Evolutionary conservation across 2,113 vertebrate genomes (phyloP).

Genomic region (Nothobranchius kuhntae): DNA sequence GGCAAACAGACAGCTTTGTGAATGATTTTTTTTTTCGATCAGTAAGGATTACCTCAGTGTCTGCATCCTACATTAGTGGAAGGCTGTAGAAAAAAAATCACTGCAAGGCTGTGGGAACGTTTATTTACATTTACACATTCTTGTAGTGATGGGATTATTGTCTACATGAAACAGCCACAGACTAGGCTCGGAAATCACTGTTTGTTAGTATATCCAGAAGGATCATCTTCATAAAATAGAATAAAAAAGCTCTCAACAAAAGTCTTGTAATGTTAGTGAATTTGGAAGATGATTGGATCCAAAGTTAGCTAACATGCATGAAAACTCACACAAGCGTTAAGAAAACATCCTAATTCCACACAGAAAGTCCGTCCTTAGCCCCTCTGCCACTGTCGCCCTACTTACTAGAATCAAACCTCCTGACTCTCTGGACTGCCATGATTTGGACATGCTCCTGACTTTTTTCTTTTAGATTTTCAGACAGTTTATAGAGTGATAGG

Average conservation of each 20-base stretch:
- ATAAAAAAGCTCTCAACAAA: background rate
- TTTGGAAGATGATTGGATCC: no score
- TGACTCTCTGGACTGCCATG: background rate
- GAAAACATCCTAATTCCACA: no score
- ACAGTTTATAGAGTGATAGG: background rate
- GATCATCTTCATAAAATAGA: background rate
- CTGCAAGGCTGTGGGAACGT: background rate
- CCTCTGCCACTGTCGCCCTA: no score
- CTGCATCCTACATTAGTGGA: slow-evolving; percentile 1
- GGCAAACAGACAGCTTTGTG: slow-evolving; percentile 38
- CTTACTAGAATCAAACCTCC: no score
- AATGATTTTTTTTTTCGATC: slow-evolving; percentile 41
- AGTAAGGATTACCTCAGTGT: slow-evolving; percentile 41
- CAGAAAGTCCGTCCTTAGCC: no score
- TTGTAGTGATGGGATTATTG: slow-evolving; percentile 10
- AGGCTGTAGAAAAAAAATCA: slow-evolving; percentile 5
- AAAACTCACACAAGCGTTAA: no score
- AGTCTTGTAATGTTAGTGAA: background rate
- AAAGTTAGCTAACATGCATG: no score
- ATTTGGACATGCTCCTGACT: background rate
- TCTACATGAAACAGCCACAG: background rate
- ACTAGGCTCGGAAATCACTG: background rate
- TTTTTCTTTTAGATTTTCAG: background rate
- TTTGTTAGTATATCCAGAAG: background rate
- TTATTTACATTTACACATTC: slow-evolving; percentile 1